These are phyloP conservation scores for Ceriagrion tenellum DNA, from an alignment of 2,888 invertebrate genomes.

Conservation along the genomic window DNA sequence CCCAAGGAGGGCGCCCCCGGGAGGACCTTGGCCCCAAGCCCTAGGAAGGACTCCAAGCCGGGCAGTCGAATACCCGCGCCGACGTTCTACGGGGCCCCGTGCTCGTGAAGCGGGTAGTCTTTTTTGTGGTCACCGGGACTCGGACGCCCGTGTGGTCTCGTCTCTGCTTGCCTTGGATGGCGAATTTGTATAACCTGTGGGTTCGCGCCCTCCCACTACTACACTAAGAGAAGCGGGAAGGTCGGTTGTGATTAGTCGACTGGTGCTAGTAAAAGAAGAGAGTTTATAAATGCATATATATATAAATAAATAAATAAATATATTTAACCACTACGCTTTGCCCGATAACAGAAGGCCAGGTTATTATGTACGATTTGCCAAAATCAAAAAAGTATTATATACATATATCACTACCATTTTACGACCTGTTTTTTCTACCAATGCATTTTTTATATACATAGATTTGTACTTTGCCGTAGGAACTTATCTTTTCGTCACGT, in stretches of 20 bases:
- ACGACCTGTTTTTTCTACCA: constrained; percentile 63
- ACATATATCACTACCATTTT: constrained; percentile 49
- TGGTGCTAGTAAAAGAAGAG: constrained; percentile 61
- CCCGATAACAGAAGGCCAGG: constrained; percentile 65
- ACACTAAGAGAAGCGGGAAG: constrained; percentile 11
- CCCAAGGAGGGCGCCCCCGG: constrained; percentile 71
- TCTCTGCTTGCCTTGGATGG: background rate
- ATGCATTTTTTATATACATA: constrained; percentile 50
- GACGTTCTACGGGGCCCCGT: constrained; percentile 76
- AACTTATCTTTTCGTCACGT: constrained; percentile 57
- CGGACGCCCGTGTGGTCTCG: constrained; percentile 11
- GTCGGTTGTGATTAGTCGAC: constrained; percentile 66
- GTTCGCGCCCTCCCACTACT: constrained; percentile 42
- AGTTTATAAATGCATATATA: constrained; percentile 38
- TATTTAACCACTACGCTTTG: constrained; percentile 66
- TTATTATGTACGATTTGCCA: constrained; percentile 64
- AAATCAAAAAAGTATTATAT: constrained; percentile 57
- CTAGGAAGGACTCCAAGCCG: constrained; percentile 80
- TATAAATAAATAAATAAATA: background rate
- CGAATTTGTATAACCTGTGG: constrained; percentile 4
- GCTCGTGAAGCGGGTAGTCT: constrained; percentile 7
- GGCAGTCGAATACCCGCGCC: constrained; percentile 80
- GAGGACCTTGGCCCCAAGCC: constrained; percentile 76
- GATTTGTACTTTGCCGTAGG: constrained; percentile 63
- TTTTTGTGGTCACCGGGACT: background rate